Conservation (phyloP, 1,140 invertebrate species). For the Euura saliciscinereae region DNA sequence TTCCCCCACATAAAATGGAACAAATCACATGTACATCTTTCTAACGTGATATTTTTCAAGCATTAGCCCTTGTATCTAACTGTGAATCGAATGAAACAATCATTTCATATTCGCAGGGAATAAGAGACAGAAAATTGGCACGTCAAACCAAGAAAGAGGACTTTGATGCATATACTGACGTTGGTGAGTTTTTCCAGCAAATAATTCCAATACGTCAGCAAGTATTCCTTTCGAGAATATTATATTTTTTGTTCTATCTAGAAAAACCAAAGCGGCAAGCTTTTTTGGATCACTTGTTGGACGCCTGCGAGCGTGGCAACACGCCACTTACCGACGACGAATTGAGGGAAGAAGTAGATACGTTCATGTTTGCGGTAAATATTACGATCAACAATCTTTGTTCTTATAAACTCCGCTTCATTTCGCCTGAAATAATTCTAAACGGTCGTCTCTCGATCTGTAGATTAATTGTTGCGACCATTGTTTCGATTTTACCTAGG, state of each 20-base stretch:
- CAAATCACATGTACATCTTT: not conserved
- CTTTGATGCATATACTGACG: not conserved
- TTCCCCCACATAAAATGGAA: not conserved
- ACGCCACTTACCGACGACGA: conserved; percentile 66
- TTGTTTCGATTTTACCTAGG: not conserved
- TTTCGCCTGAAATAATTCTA: conserved; percentile 8
- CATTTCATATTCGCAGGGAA: not conserved
- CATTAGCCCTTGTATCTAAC: too few species aligned
- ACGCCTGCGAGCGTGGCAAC: conserved; percentile 60
- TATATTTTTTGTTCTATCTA: conserved; percentile 22
- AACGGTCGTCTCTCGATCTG: not conserved
- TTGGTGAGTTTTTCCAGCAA: not conserved
- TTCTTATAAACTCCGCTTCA: not conserved
- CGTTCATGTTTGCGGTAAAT: conserved; percentile 78
- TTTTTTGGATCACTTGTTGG: conserved; percentile 77
- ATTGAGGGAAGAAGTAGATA: conserved; percentile 76
- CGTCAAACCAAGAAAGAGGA: conserved; percentile 17
- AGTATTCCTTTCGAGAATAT: not conserved
- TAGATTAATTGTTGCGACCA: not conserved
- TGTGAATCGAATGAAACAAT: not conserved
- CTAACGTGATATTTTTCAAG: not conserved
- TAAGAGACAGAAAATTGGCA: not conserved
- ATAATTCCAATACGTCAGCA: conserved; percentile 3
- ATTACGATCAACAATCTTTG: conserved; percentile 12
- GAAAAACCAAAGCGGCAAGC: conserved; percentile 55